phyloP scores from a whole-genome alignment of 2,113 vertebrate species.

The Bos javanicus region DNA sequence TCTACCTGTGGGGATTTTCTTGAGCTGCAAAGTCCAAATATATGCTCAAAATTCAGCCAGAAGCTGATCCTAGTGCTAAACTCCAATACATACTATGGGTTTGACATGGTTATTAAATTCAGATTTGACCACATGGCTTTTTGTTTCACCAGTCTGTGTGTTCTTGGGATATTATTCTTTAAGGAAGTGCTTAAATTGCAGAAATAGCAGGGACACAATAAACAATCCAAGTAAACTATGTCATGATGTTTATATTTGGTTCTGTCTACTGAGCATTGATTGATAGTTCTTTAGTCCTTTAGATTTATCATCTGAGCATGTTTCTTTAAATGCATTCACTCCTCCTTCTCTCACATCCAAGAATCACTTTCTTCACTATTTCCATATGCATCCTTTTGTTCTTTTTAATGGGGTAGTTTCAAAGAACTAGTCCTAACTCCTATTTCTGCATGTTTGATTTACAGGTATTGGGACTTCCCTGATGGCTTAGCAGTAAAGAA shows the following conservation, averaged over 20 bases:
- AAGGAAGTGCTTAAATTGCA: constrained; percentile 1
- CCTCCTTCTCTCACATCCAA: not conserved
- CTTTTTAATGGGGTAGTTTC: not conserved
- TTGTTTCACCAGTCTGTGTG: not conserved
- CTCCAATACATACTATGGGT: not conserved
- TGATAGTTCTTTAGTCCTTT: not conserved
- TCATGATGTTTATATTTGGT: not conserved
- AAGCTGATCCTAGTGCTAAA: not conserved
- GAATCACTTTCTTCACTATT: not conserved
- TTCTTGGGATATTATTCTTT: not conserved
- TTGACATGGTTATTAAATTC: not conserved
- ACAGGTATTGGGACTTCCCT: not conserved
- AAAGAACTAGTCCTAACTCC: not conserved
- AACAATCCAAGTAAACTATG: constrained; percentile 17
- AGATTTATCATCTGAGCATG: not conserved
- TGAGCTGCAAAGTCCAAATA: not conserved
- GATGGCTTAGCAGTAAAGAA: not conserved
- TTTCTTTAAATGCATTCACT: not conserved
- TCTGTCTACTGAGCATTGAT: constrained; percentile 23
- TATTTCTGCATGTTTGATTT: not conserved
- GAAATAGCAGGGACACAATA: not conserved
- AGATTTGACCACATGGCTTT: not conserved
- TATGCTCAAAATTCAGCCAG: not conserved
- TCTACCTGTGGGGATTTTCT: not conserved
- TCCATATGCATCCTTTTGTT: not conserved